Base-by-base conservation (phyloP, 2,797 vertebrate genomes). In the Sorex maritimensis region DNA sequence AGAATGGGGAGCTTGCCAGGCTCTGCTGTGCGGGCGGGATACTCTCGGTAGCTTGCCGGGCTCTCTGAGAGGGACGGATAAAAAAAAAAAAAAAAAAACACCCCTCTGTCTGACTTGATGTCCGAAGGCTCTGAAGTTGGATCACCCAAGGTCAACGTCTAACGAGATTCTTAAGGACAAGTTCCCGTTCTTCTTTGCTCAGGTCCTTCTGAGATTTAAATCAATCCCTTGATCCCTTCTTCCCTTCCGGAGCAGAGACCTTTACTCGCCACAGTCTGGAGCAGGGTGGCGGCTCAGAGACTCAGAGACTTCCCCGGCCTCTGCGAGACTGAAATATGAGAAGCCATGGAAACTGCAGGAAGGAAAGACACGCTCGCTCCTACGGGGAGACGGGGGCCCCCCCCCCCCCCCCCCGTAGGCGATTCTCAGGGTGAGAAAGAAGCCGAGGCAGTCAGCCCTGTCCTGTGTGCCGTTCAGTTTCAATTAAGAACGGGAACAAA, bases 241-340 rank as follows among this genome's bases (percentile, higher is more conserved):
- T 81, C 67, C 1, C 1, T 67, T 63, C 67, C 28, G 92, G 55
- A 55, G 71, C 69, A 83, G 86, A 75, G 73, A 86, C 83, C 84
- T 81, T 88, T 94, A 94, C 52, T 78, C 95, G 93, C 94, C 82
- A 88, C 92, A 67, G 67, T 93, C 86, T 72, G 90, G 41, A 91
- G 44, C 30, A 41, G 92, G 85, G 82, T 78, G 61, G 74, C 34
- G 41, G 79, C 67, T 90, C 74, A 93, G 61, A 28, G 61, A 24
- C 30, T 69, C 61, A 49, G 0, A 19, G 9, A 46, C 46, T 81
- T 89, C 78, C 61, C 81, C 11, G 12, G 68, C 83, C 55, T 79
- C 69, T 55, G 77, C 1, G 90, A 92, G 68, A 86, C 2, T 93
- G 81, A 91, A 95, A 92, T 67, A 41, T 0, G 30, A 87, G 86